A percentile compares a stretch with the other conserved stretches of the same genome.
These are phyloP conservation scores for Venturia canescens DNA, from an alignment of 1,140 invertebrate genomes.

Conservation along the genomic window DNA sequence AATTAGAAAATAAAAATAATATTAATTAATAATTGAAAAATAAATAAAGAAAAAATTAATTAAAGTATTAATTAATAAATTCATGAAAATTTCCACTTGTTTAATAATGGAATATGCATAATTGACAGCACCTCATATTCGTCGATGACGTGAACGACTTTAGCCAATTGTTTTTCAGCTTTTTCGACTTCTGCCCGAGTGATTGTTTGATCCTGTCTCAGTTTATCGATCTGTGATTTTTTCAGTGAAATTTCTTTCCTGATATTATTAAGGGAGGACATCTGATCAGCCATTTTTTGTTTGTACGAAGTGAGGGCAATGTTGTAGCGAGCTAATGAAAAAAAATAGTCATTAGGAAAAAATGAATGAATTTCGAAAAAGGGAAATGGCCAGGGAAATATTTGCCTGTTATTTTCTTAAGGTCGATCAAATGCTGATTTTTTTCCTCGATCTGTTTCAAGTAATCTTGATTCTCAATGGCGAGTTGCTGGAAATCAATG, in stretches of 20 bases:
- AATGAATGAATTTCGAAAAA: neutral
- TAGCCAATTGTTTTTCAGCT: constrained; percentile 64
- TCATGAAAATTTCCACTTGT: constrained; percentile 16
- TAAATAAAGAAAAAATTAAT: no score
- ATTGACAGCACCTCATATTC: constrained; percentile 65
- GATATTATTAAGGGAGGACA: constrained; percentile 66
- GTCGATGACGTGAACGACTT: constrained; percentile 67
- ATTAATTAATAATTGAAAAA: no score
- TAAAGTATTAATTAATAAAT: neutral
- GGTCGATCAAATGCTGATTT: constrained; percentile 69
- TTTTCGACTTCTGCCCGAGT: constrained; percentile 67
- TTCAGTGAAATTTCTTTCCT: constrained; percentile 62
- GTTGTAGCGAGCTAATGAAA: constrained; percentile 58
- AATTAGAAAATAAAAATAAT: no score
- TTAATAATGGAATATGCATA: constrained; percentile 16
- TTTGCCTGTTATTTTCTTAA: constrained; percentile 75
- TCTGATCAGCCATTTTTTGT: constrained; percentile 73
- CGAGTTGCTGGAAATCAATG: constrained; percentile 78
- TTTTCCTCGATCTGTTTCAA: constrained; percentile 74
- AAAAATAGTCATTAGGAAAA: constrained; percentile 7
- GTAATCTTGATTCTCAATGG: constrained; percentile 77
- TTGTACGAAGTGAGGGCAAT: constrained; percentile 75
- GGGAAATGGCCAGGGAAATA: neutral
- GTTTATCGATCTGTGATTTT: constrained; percentile 54
- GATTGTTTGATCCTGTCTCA: constrained; percentile 42